Conservation (phyloP, 2,888 invertebrate genomes). For the Drosophila helvetica region DNA sequence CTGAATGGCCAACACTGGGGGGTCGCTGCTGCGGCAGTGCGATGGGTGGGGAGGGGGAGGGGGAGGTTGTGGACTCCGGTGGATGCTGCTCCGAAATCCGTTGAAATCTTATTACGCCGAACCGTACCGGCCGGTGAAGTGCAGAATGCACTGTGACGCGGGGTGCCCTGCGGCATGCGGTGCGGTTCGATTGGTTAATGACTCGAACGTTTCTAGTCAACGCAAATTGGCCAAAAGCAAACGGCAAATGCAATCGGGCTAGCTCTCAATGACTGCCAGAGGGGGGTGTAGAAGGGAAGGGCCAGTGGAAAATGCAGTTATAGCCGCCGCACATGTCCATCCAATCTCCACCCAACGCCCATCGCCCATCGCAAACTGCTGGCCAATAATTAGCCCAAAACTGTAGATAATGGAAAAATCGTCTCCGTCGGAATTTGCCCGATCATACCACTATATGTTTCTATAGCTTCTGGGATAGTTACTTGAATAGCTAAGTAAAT, state of each 20-base stretch:
- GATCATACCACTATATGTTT: no score
- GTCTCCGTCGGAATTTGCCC: no score
- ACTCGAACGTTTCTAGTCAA: neutral
- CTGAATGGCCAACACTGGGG: conserved; percentile 61
- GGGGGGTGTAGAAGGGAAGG: neutral
- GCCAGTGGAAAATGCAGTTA: neutral
- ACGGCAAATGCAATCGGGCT: conserved; percentile 1
- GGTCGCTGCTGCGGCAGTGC: conserved; percentile 8
- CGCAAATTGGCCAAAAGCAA: neutral
- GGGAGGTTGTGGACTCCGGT: neutral
- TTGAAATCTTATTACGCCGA: conserved; percentile 32
- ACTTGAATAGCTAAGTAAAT: no score
- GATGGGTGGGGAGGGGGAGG: conserved; percentile 22
- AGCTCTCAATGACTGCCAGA: neutral
- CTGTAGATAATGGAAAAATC: neutral
- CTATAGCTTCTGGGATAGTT: no score
- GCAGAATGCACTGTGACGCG: neutral
- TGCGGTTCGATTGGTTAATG: neutral
- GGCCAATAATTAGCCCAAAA: neutral
- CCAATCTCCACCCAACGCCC: neutral
- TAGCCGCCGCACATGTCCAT: neutral
- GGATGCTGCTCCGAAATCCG: conserved; percentile 37
- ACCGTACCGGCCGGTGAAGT: neutral
- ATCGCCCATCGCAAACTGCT: neutral
- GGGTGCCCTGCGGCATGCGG: neutral